phyloP scores from a whole-genome alignment of 2,888 invertebrate species.

The Drosophila anomalata region DNA sequence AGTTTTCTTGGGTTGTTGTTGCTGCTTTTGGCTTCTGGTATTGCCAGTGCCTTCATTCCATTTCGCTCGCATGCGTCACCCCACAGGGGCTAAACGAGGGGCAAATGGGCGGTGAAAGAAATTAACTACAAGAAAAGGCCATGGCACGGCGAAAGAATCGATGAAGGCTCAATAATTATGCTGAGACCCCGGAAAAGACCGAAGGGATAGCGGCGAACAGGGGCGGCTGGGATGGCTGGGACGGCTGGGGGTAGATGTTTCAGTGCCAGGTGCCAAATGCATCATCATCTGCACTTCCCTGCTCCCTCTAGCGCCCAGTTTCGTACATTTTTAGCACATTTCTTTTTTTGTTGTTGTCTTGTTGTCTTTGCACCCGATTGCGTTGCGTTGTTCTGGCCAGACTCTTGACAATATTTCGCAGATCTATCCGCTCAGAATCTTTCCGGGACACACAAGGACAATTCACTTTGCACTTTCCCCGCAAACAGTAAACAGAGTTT shows the following conservation, averaged over 20 bases:
- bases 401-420: conserved; percentile 10
- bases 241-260: background rate
- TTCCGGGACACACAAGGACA: background rate
- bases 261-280: conserved; percentile 72
- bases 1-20: conserved; percentile 25
- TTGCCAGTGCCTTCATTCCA: conserved; percentile 15
- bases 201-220: conserved; percentile 1
- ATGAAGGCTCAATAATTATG: conserved; percentile 75
- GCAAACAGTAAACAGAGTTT: conserved; percentile 29
- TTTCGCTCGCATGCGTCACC: conserved; percentile 46
- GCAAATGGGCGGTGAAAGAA: conserved; percentile 26
- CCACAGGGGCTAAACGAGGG: conserved; percentile 12
- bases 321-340: conserved; percentile 78
- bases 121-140: conserved; percentile 38
- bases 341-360: conserved; percentile 57
- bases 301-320: conserved; percentile 38
- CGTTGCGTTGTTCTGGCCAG: conserved; percentile 15
- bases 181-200: conserved; percentile 48
- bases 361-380: conserved; percentile 55
- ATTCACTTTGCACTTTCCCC: conserved; percentile 11
- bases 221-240: background rate
- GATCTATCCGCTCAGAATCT: conserved; percentile 5
- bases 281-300: conserved; percentile 47
- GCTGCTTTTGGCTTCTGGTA: background rate
- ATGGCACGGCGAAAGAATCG: conserved; percentile 54